Conservation (phyloP, 2,888 invertebrate species). For the Thereva unica region DNA sequence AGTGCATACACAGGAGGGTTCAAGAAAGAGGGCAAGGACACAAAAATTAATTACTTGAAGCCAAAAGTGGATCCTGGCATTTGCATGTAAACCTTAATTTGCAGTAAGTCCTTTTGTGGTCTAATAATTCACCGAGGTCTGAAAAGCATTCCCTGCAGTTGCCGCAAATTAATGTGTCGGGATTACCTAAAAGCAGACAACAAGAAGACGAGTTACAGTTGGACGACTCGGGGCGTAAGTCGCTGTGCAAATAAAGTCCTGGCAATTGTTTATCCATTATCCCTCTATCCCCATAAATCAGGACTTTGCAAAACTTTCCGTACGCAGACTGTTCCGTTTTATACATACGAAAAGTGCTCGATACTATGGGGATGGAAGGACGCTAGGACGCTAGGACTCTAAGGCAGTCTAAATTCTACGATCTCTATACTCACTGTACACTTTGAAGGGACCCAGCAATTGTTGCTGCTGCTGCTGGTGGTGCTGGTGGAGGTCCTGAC, state of each 20-base stretch:
- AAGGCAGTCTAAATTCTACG: conserved; percentile 10
- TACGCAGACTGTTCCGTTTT: conserved; percentile 21
- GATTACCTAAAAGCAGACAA: conserved; percentile 63
- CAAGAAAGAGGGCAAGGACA: conserved; percentile 26
- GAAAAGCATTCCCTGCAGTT: conserved; percentile 76
- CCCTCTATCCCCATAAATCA: conserved; percentile 42
- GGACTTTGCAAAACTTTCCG: conserved; percentile 30
- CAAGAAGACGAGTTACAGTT: conserved; percentile 36
- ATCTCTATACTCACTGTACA: conserved; percentile 56
- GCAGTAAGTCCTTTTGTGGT: conserved; percentile 75
- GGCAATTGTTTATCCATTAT: conserved; percentile 46
- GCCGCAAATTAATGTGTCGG: conserved; percentile 78
- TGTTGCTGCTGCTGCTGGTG: conserved; percentile 47
- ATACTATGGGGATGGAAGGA: conserved; percentile 4
- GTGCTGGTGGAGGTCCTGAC: conserved; percentile 44
- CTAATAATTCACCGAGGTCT: conserved; percentile 71
- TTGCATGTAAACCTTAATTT: conserved; percentile 74
- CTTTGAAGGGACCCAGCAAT: conserved; percentile 56
- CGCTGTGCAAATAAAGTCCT: conserved; percentile 33
- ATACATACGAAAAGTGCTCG: neutral
- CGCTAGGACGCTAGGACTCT: neutral
- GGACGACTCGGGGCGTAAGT: conserved; percentile 27
- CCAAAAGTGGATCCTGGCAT: conserved; percentile 63
- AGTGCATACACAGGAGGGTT: conserved; percentile 8
- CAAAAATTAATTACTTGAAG: conserved; percentile 56